Percentiles rank a stretch among this genome's conserved stretches.
Conservation (phyloP, 2,797 vertebrate genomes). For the Rhodeus uyekii region DNA sequence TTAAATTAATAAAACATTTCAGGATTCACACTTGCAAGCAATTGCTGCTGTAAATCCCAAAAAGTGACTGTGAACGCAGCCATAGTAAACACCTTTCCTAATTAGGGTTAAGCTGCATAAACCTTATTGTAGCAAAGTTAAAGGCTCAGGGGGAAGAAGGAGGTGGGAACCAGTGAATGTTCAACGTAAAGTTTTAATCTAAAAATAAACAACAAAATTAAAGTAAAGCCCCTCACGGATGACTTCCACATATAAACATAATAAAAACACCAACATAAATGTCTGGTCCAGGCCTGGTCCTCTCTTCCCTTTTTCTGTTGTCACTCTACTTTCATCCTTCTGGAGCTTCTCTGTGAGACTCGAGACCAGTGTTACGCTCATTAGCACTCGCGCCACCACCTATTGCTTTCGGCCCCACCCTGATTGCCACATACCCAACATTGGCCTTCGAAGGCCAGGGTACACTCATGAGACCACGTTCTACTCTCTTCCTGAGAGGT, state of each 20-base stretch:
- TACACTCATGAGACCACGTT: no score
- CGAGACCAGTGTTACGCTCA: no score
- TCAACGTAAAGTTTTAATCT: no score
- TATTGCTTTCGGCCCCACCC: no score
- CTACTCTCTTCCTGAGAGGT: no score
- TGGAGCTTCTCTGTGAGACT: not conserved
- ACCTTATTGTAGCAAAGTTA: no score
- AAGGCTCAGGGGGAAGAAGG: no score
- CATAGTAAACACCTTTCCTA: not conserved
- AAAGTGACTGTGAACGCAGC: not conserved
- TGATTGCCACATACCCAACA: no score
- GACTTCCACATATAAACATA: not conserved
- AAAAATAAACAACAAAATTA: not conserved
- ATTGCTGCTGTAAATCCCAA: not conserved
- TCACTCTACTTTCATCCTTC: not conserved
- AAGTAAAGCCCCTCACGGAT: not conserved
- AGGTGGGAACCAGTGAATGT: no score
- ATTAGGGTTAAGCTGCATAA: not conserved
- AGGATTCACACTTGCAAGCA: not conserved
- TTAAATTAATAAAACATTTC: not conserved
- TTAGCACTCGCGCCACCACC: no score
- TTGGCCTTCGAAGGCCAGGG: no score
- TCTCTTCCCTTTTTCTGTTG: no score
- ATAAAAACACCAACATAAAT: not conserved
- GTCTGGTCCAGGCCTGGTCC: not conserved